These are phyloP conservation scores for Andrena praecox DNA, from an alignment of 2,888 invertebrate genomes.

Conservation along the genomic window DNA sequence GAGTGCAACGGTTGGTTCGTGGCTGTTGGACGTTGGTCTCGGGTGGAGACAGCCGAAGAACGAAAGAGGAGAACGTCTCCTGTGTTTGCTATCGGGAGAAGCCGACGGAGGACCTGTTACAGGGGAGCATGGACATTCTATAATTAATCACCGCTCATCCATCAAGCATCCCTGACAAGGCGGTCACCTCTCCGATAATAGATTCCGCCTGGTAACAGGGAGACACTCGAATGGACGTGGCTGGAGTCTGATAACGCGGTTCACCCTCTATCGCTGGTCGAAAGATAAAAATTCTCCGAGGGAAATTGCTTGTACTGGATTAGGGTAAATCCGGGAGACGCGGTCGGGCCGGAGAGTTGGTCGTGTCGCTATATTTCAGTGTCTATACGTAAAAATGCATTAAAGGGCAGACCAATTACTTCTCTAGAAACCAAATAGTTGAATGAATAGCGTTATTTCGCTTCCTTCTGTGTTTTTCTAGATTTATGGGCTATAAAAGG, in stretches of 20 bases:
- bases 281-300: background rate
- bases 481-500: too few relatives aligned
- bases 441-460: too few relatives aligned
- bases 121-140: constrained; percentile 73
- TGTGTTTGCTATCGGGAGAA: constrained; percentile 49
- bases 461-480: too few relatives aligned
- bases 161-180: constrained; percentile 78
- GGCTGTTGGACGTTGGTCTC: background rate
- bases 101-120: constrained; percentile 31
- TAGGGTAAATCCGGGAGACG: too few relatives aligned
- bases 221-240: constrained; percentile 36
- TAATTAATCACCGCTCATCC: constrained; percentile 83
- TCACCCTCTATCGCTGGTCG: background rate
- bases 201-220: constrained; percentile 61
- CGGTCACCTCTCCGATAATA: constrained; percentile 77
- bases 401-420: too few relatives aligned
- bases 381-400: too few relatives aligned
- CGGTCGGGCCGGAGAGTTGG: too few relatives aligned
- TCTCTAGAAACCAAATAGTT: too few relatives aligned
- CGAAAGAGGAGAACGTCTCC: constrained; percentile 34
- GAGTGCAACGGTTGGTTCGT: constrained; percentile 2
- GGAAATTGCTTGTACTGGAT: background rate
- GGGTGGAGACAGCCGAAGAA: constrained; percentile 18
- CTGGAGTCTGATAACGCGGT: constrained; percentile 35
- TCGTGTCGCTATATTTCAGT: too few relatives aligned